Evolutionary conservation across 2,113 vertebrate genomes (phyloP).

Genomic region (Epinephelus fuscoguttatus): DNA sequence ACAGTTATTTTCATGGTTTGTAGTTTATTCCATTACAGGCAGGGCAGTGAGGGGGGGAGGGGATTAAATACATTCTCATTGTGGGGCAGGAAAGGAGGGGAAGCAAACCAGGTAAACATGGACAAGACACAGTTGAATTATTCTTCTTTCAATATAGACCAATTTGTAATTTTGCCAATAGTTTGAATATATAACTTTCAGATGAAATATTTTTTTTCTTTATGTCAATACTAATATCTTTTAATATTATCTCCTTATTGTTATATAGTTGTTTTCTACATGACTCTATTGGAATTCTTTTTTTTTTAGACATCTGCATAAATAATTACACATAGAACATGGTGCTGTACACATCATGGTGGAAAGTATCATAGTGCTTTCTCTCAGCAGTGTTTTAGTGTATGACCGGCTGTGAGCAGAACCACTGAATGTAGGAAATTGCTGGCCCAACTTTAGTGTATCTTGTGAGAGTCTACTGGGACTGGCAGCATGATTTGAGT

Average conservation of each 20-base stretch:
- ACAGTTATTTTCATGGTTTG: slow-evolving; percentile 68
- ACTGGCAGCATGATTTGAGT: slow-evolving; percentile 56
- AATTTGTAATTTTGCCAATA: slow-evolving; percentile 79
- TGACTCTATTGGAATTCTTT: slow-evolving; percentile 75
- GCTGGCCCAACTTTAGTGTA: slow-evolving; percentile 43
- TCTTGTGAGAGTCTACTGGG: slow-evolving; percentile 48
- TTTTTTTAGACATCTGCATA: slow-evolving; percentile 82
- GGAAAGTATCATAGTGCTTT: slow-evolving; percentile 72
- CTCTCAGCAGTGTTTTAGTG: slow-evolving; percentile 57
- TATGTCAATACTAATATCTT: slow-evolving; percentile 80
- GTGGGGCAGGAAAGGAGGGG: slow-evolving; percentile 74
- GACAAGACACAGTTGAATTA: slow-evolving; percentile 82
- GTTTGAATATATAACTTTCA: slow-evolving; percentile 78
- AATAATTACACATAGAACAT: slow-evolving; percentile 84
- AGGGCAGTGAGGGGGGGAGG: slow-evolving; percentile 72
- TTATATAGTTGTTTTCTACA: slow-evolving; percentile 81
- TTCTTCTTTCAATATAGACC: slow-evolving; percentile 76
- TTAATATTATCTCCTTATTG: slow-evolving; percentile 79
- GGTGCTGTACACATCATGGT: slow-evolving; percentile 84
- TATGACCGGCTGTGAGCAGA: slow-evolving; percentile 65
- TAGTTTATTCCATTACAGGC: slow-evolving; percentile 85
- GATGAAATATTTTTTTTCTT: slow-evolving; percentile 70
- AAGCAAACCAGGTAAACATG: slow-evolving; percentile 85
- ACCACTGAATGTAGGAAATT: slow-evolving; percentile 55
- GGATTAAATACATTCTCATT: slow-evolving; percentile 85